phyloP scores from a whole-genome alignment of 2,797 vertebrate species.

The Sebastolobus alascanus region DNA sequence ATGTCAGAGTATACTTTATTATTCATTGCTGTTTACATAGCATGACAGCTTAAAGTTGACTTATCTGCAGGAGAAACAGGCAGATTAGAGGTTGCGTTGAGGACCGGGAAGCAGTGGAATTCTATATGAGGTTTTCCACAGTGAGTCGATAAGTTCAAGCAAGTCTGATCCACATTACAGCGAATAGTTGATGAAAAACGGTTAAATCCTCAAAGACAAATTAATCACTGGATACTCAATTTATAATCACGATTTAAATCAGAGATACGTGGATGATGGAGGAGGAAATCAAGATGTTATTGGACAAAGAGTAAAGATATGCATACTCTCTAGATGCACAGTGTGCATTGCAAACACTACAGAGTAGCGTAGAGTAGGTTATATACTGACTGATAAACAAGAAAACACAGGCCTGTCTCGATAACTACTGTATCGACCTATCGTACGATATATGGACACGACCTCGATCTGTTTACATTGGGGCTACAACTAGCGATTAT shows the following conservation, averaged over 20 bases:
- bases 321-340: not conserved
- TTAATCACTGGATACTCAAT: conserved; percentile 11
- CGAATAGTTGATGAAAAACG: conserved; percentile 27
- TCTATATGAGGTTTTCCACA: conserved; percentile 27
- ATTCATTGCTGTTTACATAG: conserved; percentile 53
- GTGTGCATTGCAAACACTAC: not conserved
- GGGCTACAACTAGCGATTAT: no score
- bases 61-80: conserved; percentile 54
- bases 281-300: not conserved
- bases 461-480: not conserved
- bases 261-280: conserved; percentile 1
- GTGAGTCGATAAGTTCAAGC: conserved; percentile 38
- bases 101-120: conserved; percentile 19
- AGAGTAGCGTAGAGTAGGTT: not conserved
- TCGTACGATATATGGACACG: not conserved
- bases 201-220: conserved; percentile 26
- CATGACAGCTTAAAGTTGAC: conserved; percentile 40
- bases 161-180: conserved; percentile 31
- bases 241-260: conserved; percentile 15
- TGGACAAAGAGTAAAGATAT: not conserved
- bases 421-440: not conserved
- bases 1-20: conserved; percentile 34
- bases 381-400: conserved; percentile 26
- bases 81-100: conserved; percentile 53
- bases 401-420: not conserved